Conservation (phyloP, 2,797 vertebrate species). For the Galaxias olidus region DNA sequence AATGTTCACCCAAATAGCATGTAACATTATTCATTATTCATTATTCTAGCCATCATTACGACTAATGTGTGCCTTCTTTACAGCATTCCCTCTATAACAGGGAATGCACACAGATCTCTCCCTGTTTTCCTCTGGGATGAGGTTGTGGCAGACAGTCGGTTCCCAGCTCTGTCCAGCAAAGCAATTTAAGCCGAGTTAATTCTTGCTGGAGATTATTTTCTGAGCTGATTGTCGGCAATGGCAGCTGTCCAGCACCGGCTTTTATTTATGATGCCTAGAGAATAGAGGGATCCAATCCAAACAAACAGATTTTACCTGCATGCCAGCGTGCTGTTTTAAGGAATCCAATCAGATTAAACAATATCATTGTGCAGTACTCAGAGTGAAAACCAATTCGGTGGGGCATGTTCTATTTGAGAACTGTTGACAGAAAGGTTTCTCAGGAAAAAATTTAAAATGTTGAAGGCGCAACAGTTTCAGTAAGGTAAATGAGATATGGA, state of each 20-base stretch:
- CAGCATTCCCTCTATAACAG: conserved; percentile 16
- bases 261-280: conserved; percentile 66
- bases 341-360: conserved; percentile 53
- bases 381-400: conserved; percentile 19
- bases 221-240: conserved; percentile 67
- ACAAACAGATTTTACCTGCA: conserved; percentile 55
- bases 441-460: conserved; percentile 43
- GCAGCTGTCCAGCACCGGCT: conserved; percentile 65
- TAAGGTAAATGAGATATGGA: conserved; percentile 35
- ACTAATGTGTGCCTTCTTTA: conserved; percentile 18
- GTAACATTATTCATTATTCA: background rate
- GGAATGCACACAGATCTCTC: conserved; percentile 33
- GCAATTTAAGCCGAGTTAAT: conserved; percentile 64
- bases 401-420: conserved; percentile 46
- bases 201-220: conserved; percentile 66
- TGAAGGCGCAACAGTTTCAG: conserved; percentile 17
- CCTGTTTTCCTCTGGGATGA: conserved; percentile 60
- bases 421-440: conserved; percentile 45
- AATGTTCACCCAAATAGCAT: conserved; percentile 3
- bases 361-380: conserved; percentile 14
- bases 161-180: conserved; percentile 60
- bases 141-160: conserved; percentile 49
- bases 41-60: background rate
- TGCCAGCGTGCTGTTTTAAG: conserved; percentile 52
- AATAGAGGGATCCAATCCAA: conserved; percentile 62